A percentile compares a stretch with the other conserved stretches of the same genome.
These are phyloP conservation scores for Chlorodrepanis virens DNA, from an alignment of 2,113 vertebrate genomes.

Conservation along the genomic window DNA sequence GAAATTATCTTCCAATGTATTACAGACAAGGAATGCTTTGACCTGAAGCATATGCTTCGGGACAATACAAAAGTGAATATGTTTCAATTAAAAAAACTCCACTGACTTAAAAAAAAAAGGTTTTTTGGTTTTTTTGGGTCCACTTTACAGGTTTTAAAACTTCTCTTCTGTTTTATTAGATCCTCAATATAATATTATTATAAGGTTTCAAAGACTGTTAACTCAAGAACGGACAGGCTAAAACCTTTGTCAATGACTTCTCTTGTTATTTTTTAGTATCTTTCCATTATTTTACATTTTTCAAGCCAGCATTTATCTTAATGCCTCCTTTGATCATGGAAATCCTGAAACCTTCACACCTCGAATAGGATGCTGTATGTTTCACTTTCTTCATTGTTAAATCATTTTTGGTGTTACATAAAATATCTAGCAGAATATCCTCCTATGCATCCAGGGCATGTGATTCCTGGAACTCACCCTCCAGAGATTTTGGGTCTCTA, in stretches of 20 bases:
- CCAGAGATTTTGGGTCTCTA: not conserved
- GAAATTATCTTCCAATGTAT: not conserved
- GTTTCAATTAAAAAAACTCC: not conserved
- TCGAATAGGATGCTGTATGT: not conserved
- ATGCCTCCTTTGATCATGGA: not conserved
- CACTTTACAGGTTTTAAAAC: not conserved
- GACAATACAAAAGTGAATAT: not conserved
- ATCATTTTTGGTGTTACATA: not conserved
- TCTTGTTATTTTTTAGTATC: not conserved
- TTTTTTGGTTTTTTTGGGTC: not conserved
- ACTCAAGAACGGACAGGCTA: not conserved
- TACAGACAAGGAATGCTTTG: not conserved
- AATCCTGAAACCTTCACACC: not conserved
- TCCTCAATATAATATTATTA: not conserved
- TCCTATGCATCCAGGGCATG: not conserved
- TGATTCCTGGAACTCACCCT: not conserved
- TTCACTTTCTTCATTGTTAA: not conserved
- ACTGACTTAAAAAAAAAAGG: not conserved
- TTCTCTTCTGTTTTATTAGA: not conserved
- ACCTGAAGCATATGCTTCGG: not conserved
- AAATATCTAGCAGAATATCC: not conserved
- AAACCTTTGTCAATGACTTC: not conserved
- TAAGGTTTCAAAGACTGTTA: not conserved
- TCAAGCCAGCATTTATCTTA: not conserved
- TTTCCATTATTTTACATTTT: not conserved